Base-by-base conservation (phyloP, 1,140 invertebrate genomes). In the Drosophila nebulosa region DNA sequence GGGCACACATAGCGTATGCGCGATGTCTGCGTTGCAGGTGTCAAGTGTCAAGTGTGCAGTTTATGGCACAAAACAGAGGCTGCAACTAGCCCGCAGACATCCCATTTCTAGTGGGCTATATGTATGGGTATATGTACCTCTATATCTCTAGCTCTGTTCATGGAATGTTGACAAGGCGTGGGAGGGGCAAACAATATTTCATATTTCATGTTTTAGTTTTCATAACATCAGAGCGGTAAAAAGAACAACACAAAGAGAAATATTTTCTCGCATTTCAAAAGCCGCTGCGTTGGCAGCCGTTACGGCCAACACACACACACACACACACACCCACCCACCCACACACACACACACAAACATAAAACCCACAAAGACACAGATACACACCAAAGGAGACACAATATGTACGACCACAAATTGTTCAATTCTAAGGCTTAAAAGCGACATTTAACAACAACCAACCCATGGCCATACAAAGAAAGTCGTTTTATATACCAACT, bases 1-100 rank as follows among this genome's bases (percentile, higher is more conserved):
- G 69, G 68, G 62, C 69, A 63, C n/a, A 63, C 69, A 68, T 50
- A 59, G 58, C 69, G 60, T 73, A 72, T 73, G 60, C 70, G 55
- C 74, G 51, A 60, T 53, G 52, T n/a, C 39, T 71, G 55, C 69
- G 55, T 67, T 74, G 71, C 71, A 74, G 70, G 70, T 74, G 71
- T 74, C 71, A 74, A 74, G 71, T 74, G 71, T 71, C 71, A 74
- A 74, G 71, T 74, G 71, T 74, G 63, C 66, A 74, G 71, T 74
- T 74, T 74, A 74, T 71, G 55, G 70, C 63, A 74, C 65, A 74
- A 71, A 74, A 46, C 39, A 21, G 39, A 46, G 39, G 9, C 39
- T 46, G 39, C 39, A 46, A 46, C 39, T 46, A 46, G 39, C 39
- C 39, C 18, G 39, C 39, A 46, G 39, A 46, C 39, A 46, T 46